These are phyloP conservation scores for Adrianichthys oophorus DNA, from an alignment of 2,797 vertebrate genomes.

Conservation along the genomic window DNA sequence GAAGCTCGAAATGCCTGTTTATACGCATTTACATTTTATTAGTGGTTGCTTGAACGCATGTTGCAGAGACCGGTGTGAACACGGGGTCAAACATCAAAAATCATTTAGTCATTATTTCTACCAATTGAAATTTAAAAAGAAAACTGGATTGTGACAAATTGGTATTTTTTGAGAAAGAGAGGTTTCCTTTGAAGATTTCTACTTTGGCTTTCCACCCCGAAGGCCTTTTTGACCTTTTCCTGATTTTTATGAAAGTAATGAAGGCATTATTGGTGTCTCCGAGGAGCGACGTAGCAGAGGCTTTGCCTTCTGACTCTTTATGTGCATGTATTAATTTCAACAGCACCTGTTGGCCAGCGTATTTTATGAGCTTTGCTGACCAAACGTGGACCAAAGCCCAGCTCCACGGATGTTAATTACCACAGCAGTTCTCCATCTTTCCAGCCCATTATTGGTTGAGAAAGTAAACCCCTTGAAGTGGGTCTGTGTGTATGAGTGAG, in stretches of 20 bases:
- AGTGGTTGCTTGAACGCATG: too few relatives aligned
- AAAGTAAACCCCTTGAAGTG: background rate
- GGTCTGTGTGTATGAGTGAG: conserved; percentile 13
- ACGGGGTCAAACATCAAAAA: too few relatives aligned
- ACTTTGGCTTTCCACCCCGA: background rate
- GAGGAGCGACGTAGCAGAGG: conserved; percentile 7
- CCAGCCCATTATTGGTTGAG: conserved; percentile 46
- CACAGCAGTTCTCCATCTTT: conserved; percentile 18
- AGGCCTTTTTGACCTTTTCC: conserved; percentile 10
- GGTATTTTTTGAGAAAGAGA: too few relatives aligned
- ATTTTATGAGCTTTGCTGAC: conserved; percentile 24
- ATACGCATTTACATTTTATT: too few relatives aligned
- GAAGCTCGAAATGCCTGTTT: too few relatives aligned
- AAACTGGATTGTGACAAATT: too few relatives aligned
- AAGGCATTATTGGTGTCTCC: conserved; percentile 31
- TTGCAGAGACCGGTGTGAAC: too few relatives aligned
- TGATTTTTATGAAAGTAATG: conserved; percentile 13
- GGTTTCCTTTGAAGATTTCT: background rate
- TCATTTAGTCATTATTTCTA: too few relatives aligned
- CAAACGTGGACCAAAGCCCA: conserved; percentile 19
- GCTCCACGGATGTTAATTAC: conserved; percentile 61
- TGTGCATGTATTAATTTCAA: conserved; percentile 4
- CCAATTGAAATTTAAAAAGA: too few relatives aligned
- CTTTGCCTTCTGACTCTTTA: conserved; percentile 6
- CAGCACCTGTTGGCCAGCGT: conserved; percentile 17